Conservation (phyloP, 2,113 vertebrate genomes). For the Calypte anna region DNA sequence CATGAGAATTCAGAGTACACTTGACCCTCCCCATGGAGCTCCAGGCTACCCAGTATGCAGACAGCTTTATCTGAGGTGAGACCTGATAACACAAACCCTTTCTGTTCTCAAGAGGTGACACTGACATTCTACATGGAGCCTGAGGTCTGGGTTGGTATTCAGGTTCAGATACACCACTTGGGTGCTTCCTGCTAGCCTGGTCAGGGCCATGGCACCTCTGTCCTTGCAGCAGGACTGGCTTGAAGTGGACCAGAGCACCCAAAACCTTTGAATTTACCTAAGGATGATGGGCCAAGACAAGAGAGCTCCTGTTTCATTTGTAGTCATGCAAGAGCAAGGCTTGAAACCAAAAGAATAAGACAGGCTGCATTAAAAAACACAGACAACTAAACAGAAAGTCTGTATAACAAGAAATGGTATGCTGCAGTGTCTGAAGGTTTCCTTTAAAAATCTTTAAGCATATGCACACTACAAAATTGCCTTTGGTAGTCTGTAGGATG, state of each 20-base stretch:
- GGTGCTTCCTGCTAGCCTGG: neutral
- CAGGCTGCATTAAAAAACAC: neutral
- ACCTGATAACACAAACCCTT: neutral
- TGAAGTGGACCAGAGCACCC: neutral
- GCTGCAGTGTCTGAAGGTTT: neutral
- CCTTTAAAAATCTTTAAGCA: neutral
- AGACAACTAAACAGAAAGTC: neutral
- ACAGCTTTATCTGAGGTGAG: neutral
- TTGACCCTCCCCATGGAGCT: neutral
- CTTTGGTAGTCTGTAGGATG: neutral
- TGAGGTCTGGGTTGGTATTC: neutral
- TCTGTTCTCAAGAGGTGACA: neutral
- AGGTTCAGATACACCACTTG: neutral
- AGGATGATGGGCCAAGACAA: neutral
- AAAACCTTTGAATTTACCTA: neutral
- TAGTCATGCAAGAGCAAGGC: neutral
- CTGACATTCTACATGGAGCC: fast-evolving
- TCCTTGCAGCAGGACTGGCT: neutral
- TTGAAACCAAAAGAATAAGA: neutral
- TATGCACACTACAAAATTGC: neutral
- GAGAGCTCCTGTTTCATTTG: neutral
- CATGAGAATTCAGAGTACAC: neutral
- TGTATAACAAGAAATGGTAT: neutral
- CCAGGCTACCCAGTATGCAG: neutral
- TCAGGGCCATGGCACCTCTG: neutral